phyloP scores from a whole-genome alignment of 1,140 invertebrate genomes.

The Venturia canescens region DNA sequence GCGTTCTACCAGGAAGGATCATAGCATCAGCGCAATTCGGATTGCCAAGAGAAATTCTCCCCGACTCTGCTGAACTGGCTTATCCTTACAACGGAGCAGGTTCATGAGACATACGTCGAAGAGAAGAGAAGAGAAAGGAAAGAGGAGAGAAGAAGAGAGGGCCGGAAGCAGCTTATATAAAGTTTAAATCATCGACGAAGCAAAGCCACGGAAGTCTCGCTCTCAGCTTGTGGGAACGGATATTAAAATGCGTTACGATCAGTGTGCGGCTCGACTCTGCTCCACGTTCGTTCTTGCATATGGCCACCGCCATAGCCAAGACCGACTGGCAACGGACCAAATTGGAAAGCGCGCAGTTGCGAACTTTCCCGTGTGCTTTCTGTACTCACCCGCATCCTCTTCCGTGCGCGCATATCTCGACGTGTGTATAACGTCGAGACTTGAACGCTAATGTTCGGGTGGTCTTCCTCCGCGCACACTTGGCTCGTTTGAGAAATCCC shows the following conservation, averaged over 20 bases:
- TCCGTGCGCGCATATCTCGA: constrained; percentile 53
- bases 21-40: constrained; percentile 28
- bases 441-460: constrained; percentile 30
- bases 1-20: constrained; percentile 57
- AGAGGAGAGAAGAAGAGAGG: not conserved
- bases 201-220: constrained; percentile 10
- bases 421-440: constrained; percentile 34
- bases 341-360: constrained; percentile 70
- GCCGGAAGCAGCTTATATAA: constrained; percentile 68
- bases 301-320: constrained; percentile 54
- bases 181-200: constrained; percentile 69
- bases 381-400: constrained; percentile 46
- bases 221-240: constrained; percentile 46
- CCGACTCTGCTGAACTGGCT: constrained; percentile 38
- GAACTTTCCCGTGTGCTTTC: constrained; percentile 53
- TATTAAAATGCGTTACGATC: constrained; percentile 71
- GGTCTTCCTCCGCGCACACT: constrained; percentile 52
- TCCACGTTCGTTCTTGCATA: constrained; percentile 64
- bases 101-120: constrained; percentile 28
- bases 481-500: constrained; percentile 41
- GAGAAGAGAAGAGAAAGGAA: constrained; percentile 1
- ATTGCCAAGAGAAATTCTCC: constrained; percentile 25
- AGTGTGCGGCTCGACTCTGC: constrained; percentile 44
- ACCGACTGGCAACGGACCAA: constrained; percentile 71
- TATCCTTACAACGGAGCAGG: constrained; percentile 39